Percentiles rank a stretch among this genome's conserved stretches.
phyloP scores from a whole-genome alignment of 2,113 vertebrate species.

The Ameiurus melas region DNA sequence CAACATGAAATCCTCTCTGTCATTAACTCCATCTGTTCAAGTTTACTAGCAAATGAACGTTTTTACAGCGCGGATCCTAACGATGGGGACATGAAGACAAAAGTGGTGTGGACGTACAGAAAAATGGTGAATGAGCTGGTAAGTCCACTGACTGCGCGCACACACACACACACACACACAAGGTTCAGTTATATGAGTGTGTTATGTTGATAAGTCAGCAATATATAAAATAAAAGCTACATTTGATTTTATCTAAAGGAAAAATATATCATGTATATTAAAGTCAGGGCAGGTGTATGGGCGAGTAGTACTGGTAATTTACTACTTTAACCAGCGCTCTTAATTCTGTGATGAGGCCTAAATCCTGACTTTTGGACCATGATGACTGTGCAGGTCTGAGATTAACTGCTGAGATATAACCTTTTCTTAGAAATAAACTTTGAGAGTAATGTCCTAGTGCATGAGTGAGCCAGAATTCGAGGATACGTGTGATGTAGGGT shows the following conservation, averaged over 20 bases:
- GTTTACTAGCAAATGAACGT: not conserved
- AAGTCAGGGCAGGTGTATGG: not conserved
- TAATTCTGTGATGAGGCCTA: too few relatives aligned
- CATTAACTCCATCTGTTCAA: not conserved
- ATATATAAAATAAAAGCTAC: not conserved
- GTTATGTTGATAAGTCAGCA: not conserved
- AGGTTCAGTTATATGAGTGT: not conserved
- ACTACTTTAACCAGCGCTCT: too few relatives aligned
- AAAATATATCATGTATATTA: not conserved
- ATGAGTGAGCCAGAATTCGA: too few relatives aligned
- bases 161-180: not conserved
- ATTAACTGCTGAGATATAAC: too few relatives aligned
- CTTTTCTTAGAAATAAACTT: too few relatives aligned
- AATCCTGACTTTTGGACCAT: too few relatives aligned
- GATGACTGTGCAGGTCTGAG: too few relatives aligned
- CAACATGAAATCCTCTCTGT: not conserved
- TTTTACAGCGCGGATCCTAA: fast-evolving
- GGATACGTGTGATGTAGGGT: too few relatives aligned
- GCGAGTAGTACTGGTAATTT: not conserved
- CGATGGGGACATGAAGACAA: fast-evolving
- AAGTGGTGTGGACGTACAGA: not conserved
- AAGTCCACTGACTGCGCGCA: not conserved
- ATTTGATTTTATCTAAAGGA: not conserved
- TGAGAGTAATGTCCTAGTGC: too few relatives aligned
- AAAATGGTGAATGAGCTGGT: not conserved